Evolutionary conservation across 2,888 invertebrate species (phyloP), one percentile per base, ranked within the genome.

Genomic region (Vanessa cardui): DNA sequence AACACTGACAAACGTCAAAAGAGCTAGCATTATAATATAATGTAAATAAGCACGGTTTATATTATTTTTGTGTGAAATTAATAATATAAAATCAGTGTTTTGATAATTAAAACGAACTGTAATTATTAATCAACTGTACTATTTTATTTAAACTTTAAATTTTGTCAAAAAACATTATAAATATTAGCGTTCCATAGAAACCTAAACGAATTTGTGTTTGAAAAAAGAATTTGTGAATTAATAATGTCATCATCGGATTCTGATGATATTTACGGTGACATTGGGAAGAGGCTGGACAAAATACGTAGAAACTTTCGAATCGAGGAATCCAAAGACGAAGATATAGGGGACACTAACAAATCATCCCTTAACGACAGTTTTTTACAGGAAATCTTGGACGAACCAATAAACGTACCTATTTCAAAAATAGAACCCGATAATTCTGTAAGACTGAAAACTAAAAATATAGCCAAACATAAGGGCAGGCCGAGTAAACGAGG

Each of bases 191-290:
- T 26, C 26, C 2, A 26, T 5, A 26, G 5, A 26, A 26, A 26
- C 26, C 5, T 3, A 26, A 1, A 26, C 26, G 26, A 26, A 26
- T 5, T 26, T 26, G 26, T 49, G 18, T 18, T 49, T 49, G 18
- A 20, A 49, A 49, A 49, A 49, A 1, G 18, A 20, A 18, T 49
- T 49, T 18, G 18, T 16, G 6, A 46, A 46, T 20, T 20, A 8
- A 20, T n/a, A 49, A 73, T 73, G 73, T 85, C 82, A 71, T 89
- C 88, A 0, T 90, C 91, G 0, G 91, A 89, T 71, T 91, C 91
- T 0, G 92, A 92, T 39, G 90, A 90, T 70, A 88, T 84, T 73
- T 92, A 89, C 73, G 83, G 87, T 1, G 88, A 89, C 63, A 76
- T 83, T 49, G 86, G 86, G 1, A 79, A 83, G 52, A 88, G 82